phyloP scores from a whole-genome alignment of 1,140 invertebrate genomes.

The Yoshiicerus persimilis region DNA sequence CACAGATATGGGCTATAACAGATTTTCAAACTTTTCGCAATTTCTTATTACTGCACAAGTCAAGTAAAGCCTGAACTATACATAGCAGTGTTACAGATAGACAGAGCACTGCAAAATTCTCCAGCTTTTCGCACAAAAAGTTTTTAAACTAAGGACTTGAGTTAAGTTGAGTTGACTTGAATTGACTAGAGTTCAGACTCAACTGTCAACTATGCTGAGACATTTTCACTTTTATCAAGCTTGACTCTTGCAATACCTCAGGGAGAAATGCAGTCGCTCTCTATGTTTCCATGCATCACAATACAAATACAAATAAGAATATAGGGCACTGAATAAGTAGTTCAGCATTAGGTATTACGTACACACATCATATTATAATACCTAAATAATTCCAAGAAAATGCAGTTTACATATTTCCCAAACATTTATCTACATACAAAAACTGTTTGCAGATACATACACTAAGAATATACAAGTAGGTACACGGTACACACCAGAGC shows the following conservation, averaged over 20 bases:
- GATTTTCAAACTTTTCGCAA: not conserved
- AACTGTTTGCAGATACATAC: too few species aligned
- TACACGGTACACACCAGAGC: too few species aligned
- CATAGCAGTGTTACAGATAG: not conserved
- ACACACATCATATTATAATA: too few species aligned
- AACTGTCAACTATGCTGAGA: not conserved
- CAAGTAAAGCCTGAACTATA: not conserved
- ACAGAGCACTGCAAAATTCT: not conserved
- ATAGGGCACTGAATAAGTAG: not conserved
- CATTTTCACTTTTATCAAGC: not conserved
- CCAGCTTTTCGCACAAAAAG: not conserved
- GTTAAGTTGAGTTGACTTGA: not conserved
- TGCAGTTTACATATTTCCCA: too few species aligned
- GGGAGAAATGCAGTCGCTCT: not conserved
- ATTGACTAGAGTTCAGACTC: not conserved
- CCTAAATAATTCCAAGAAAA: too few species aligned
- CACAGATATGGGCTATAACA: not conserved
- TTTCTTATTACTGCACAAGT: not conserved
- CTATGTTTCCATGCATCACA: not conserved
- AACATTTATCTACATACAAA: too few species aligned
- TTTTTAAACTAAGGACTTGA: not conserved
- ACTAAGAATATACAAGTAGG: too few species aligned
- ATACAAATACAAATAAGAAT: not conserved
- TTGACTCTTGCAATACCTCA: not conserved
- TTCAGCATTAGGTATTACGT: too few species aligned